Evolutionary conservation across 2,113 vertebrate genomes (phyloP).

Genomic region (Stomatorhinus ivindoensis): DNA sequence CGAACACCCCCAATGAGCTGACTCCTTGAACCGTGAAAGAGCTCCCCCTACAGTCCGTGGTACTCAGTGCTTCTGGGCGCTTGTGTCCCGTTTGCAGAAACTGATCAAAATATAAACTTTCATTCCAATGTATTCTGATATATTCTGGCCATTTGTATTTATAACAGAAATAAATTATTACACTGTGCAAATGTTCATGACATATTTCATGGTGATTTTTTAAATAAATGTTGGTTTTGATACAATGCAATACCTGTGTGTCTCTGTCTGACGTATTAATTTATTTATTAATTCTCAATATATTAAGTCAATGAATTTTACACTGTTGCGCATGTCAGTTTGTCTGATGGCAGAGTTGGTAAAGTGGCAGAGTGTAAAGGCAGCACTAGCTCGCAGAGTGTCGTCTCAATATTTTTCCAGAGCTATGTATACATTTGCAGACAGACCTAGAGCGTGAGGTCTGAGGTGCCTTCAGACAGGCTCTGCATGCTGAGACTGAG

Average conservation of each 20-base stretch:
- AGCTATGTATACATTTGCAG: background rate
- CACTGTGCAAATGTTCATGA: constrained; percentile 5
- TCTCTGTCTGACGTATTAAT: background rate
- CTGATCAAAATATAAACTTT: background rate
- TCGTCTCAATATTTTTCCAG: background rate
- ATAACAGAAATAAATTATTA: constrained; percentile 31
- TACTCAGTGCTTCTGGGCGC: no score
- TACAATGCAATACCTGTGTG: background rate
- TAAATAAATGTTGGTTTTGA: constrained; percentile 13
- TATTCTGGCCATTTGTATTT: constrained; percentile 11
- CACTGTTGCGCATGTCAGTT: background rate
- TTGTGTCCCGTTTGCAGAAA: background rate
- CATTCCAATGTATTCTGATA: background rate
- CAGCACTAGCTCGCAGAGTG: no score
- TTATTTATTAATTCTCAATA: background rate
- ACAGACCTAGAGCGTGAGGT: background rate
- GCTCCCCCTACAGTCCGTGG: background rate
- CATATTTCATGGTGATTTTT: background rate
- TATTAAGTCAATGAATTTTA: background rate
- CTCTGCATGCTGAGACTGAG: background rate
- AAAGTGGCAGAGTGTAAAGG: no score
- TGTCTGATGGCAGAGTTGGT: no score
- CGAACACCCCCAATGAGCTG: background rate
- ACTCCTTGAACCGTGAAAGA: background rate
- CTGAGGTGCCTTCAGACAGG: background rate